A percentile compares a stretch with the other conserved stretches of the same genome.
phyloP scores from a whole-genome alignment of 2,797 vertebrate species.

The Poeciliopsis gracilis region DNA sequence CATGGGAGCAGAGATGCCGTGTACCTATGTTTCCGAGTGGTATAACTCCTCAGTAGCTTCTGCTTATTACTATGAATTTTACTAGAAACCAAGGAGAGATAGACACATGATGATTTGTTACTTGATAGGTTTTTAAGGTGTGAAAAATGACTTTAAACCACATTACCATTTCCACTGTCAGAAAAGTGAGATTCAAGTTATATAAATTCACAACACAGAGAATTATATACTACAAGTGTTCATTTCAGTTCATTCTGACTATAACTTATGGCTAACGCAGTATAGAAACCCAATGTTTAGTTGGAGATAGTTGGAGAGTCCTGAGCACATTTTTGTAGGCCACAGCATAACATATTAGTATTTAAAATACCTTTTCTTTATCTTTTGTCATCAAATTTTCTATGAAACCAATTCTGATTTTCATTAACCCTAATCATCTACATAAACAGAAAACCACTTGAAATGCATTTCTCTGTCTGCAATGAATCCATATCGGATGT shows the following conservation, averaged over 20 bases:
- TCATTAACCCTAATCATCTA: neutral
- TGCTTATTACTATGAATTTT: constrained; percentile 95
- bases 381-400: neutral
- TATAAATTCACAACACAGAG: neutral
- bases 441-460: constrained; percentile 2
- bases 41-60: constrained; percentile 97
- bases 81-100: constrained; percentile 92
- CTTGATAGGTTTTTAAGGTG: constrained; percentile 37
- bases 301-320: neutral
- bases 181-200: neutral
- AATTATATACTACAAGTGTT: neutral
- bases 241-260: neutral
- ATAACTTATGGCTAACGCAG: neutral
- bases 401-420: neutral
- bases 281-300: neutral
- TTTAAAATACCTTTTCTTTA: neutral
- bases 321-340: neutral
- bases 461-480: neutral
- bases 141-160: neutral
- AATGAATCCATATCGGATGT: neutral
- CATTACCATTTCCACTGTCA: neutral
- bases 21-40: constrained; percentile 95
- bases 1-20: constrained; percentile 81
- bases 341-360: neutral
- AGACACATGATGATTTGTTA: constrained; percentile 84